Base-by-base conservation (phyloP, 2,113 vertebrate species). In the Ophiodon elongatus region DNA sequence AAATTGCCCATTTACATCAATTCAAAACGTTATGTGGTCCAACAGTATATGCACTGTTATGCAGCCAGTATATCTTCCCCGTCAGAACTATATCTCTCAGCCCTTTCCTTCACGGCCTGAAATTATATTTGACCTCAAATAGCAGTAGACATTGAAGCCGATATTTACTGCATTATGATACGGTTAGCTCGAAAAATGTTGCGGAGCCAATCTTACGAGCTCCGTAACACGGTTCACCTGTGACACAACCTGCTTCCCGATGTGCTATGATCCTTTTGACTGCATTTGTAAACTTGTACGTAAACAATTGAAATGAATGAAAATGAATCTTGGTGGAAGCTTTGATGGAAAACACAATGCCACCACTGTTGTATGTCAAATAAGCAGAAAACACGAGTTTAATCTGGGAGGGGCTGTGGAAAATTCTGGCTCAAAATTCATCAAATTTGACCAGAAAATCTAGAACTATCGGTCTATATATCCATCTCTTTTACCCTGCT, bases 401-500 rank as follows among this genome's bases (percentile, higher is more conserved):
- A 37, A 74, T 67, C 33, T 59, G 8, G 45, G 59, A 65, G 50
- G 52, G 50, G 21, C n/a, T 6, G 0, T 10, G 50, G 67, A 56
- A 43, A 74, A 63, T n/a, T 39, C 65, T 9, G 47, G 35, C 17
- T 56, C 15, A 31, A 79, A 43, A 65, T 47, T 19, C 0, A 64
- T 41, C 15, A 45, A 52, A 37, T 65, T n/a, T 31, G n/a, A 75
- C 47, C 56, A 37, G 41, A 27, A 59, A 31, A 52, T 69, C 29
- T 64, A 25, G 13, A 77, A 39, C 9, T 21, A 64, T 76, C 39
- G 21, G 37, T 63, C 57, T 25, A 73, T 43, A 79, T 57, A 60
- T 78, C 64, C 35, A 35, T 59, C 50, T 87, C 54, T 72, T 86
- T 82, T 90, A 92, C 91, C 89, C 87, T 93, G 90, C 72, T 79